Conservation (phyloP, 1,140 invertebrate species). For the Drosophila prosaltans region DNA sequence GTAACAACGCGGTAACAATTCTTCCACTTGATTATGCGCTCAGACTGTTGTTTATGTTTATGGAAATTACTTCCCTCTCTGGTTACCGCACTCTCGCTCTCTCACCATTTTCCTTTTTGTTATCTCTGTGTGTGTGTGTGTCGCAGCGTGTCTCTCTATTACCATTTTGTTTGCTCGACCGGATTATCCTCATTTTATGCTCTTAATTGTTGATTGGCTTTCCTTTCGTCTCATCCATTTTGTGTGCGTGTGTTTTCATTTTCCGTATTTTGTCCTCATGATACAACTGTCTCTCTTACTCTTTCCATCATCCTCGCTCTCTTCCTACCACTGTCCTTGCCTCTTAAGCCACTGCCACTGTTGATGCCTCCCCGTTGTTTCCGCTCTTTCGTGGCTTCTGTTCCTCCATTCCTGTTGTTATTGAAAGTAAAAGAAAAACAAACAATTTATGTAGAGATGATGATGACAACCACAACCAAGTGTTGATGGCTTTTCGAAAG, state of each 20-base stretch:
- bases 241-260: conserved; percentile 10
- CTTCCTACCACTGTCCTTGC: neutral
- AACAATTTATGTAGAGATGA: conserved; percentile 11
- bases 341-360: too few species aligned
- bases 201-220: conserved; percentile 73
- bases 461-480: conserved; percentile 4
- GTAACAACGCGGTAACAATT: conserved; percentile 10
- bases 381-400: neutral
- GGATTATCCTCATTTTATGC: conserved; percentile 69
- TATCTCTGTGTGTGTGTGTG: neutral
- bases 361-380: neutral
- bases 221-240: conserved; percentile 17
- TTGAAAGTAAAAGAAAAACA: conserved; percentile 18
- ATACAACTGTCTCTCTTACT: neutral
- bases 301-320: neutral
- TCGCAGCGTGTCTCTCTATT: neutral
- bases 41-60: conserved; percentile 73
- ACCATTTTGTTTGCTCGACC: conserved; percentile 28
- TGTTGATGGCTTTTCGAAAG: conserved; percentile 6
- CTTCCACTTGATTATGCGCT: conserved; percentile 66
- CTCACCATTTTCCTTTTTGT: too few species aligned
- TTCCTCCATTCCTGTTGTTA: conserved; percentile 14
- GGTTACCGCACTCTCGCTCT: neutral
- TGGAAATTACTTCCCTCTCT: conserved; percentile 63
- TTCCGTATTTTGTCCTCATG: conserved; percentile 4